Evolutionary conservation across 1,140 invertebrate species (phyloP).

Genomic region (Triops longicaudatus): DNA sequence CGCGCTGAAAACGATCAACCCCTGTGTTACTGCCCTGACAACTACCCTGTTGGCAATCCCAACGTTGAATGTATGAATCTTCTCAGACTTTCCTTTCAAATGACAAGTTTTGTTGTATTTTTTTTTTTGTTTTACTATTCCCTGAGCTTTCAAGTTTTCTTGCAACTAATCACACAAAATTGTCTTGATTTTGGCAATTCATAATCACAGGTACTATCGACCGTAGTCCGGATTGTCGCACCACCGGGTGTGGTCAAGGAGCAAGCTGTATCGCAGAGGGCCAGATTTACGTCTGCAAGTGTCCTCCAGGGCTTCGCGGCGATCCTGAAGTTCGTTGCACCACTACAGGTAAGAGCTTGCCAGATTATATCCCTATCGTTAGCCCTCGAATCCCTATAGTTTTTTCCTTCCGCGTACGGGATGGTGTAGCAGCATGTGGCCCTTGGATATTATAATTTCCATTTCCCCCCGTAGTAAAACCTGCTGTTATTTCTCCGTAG

Average conservation of each 20-base stretch:
- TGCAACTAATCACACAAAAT: too few species aligned
- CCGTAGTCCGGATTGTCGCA: constrained; percentile 59
- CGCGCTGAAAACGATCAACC: constrained; percentile 51
- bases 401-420: neutral
- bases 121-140: neutral
- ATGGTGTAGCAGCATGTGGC: neutral
- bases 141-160: too few species aligned
- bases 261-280: constrained; percentile 70
- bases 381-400: neutral
- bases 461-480: neutral
- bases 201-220: constrained; percentile 50
- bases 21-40: constrained; percentile 72
- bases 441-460: neutral
- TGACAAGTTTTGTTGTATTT: constrained; percentile 19
- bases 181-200: neutral
- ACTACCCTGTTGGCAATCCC: constrained; percentile 72
- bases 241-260: constrained; percentile 67
- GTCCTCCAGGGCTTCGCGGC: constrained; percentile 62
- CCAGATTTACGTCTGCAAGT: constrained; percentile 70
- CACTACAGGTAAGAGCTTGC: constrained; percentile 55
- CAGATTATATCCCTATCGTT: neutral
- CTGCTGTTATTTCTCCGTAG: neutral
- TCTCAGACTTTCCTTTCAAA: constrained; percentile 16
- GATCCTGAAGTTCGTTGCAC: constrained; percentile 62
- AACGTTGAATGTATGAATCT: constrained; percentile 67